Evolutionary conservation across 1,140 invertebrate species (phyloP).

Genomic region (Subanguina moxae): DNA sequence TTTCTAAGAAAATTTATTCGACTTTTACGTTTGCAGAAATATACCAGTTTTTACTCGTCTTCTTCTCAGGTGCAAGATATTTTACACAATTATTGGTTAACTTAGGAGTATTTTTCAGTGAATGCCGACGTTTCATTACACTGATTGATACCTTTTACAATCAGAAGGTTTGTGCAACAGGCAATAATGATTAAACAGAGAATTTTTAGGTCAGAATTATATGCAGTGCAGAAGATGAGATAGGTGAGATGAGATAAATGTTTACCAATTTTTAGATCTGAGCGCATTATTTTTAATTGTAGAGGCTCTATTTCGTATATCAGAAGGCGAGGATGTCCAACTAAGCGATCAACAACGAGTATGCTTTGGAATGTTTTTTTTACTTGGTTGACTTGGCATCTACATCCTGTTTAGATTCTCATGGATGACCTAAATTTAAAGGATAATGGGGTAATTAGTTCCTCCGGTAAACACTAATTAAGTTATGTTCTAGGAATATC

Average conservation of each 20-base stretch:
- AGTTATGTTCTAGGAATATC: slow-evolving; percentile 64
- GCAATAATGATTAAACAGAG: background rate
- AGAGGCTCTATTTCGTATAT: slow-evolving; percentile 68
- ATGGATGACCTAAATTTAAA: slow-evolving; percentile 88
- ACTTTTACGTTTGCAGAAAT: slow-evolving; percentile 59
- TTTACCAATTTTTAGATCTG: too few relatives aligned
- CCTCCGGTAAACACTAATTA: slow-evolving; percentile 6
- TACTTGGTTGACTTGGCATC: too few relatives aligned
- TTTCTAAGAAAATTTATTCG: too few relatives aligned
- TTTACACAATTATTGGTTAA: slow-evolving; percentile 64
- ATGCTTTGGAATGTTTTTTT: background rate
- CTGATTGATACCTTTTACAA: slow-evolving; percentile 96
- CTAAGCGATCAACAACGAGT: slow-evolving; percentile 72
- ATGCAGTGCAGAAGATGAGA: slow-evolving; percentile 72
- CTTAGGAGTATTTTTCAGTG: slow-evolving; percentile 63
- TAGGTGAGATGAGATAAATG: too few relatives aligned
- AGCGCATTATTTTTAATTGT: too few relatives aligned
- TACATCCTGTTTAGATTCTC: slow-evolving; percentile 59
- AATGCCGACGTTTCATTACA: slow-evolving; percentile 88
- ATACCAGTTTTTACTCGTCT: slow-evolving; percentile 74
- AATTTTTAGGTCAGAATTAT: slow-evolving; percentile 69
- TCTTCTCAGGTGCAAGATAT: slow-evolving; percentile 63
- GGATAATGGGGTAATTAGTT: slow-evolving; percentile 48
- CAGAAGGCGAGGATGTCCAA: slow-evolving; percentile 61
- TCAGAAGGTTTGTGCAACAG: slow-evolving; percentile 69